Base-by-base conservation (phyloP, 2,797 vertebrate genomes). In the Smutsia temminckii region DNA sequence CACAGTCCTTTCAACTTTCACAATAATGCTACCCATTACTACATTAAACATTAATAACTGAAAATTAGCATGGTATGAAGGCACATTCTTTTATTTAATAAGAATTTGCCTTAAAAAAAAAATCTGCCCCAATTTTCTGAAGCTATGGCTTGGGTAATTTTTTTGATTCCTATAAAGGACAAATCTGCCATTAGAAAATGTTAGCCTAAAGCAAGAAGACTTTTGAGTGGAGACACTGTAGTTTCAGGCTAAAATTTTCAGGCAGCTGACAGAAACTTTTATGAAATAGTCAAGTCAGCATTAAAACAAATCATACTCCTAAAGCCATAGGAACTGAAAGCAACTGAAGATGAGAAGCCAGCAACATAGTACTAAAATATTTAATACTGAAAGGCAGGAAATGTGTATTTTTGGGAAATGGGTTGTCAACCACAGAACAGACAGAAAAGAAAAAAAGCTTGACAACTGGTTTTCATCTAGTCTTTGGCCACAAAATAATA, bases 81-180 rank as follows among this genome's bases (percentile, higher is more conserved):
- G 27, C 61, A 40, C 61, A 68, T 57, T 34, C 2, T 27, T 40
- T 42, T 75, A 57, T 63, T 46, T 59, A 85, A 66, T 63, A 21
- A 81, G 37, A 93, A 94, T 77, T 85, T 81, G 12, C 42, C 37
- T 77, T 81, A 12, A 59, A 63, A 91, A 75, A 84, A 92, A 78
- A 87, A 66, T 27, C 18, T 87, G 53, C 25, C 14, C 23, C 34
- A 80, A 87, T 59, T 49, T 88, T 85, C 66, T 81, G 42, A 80
- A 69, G 66, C 34, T 93, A 49, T 10, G 12, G 13, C 29, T 77
- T 6, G 17, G 25, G 5, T 40, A 81, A 61, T 51, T 93, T 88
- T 91, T 91, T 69, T 34, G 12, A 77, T 51, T 29, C 32, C 68
- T 78, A 3, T 83, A 78, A 92, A 89, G 53, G 61, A 77, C 59